phyloP scores from a whole-genome alignment of 2,888 invertebrate species.

The Ecliptopera silaceata region DNA sequence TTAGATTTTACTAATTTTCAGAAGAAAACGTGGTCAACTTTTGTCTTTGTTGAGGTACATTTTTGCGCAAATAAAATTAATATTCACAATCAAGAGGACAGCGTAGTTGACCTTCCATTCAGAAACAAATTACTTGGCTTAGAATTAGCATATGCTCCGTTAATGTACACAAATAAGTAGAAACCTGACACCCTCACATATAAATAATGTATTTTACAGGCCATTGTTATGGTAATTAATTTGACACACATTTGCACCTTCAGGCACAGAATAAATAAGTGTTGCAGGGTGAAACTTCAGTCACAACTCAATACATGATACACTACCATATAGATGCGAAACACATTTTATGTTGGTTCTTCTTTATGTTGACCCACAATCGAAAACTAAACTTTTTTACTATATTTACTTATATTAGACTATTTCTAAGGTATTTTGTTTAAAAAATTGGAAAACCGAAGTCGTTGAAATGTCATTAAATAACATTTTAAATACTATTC shows the following conservation, averaged over 20 bases:
- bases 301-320: slow-evolving; percentile 30
- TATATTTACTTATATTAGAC: too few species aligned
- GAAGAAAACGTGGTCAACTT: too few species aligned
- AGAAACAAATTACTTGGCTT: slow-evolving; percentile 10
- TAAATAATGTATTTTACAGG: slow-evolving; percentile 71
- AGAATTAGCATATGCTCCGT: slow-evolving; percentile 31
- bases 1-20: too few species aligned
- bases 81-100: background rate
- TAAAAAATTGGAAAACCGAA: too few species aligned
- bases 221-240: slow-evolving; percentile 76
- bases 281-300: slow-evolving; percentile 58
- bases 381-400: too few species aligned
- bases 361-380: too few species aligned
- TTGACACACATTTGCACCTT: slow-evolving; percentile 55
- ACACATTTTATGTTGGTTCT: background rate
- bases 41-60: background rate
- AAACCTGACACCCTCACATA: slow-evolving; percentile 53
- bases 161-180: slow-evolving; percentile 56
- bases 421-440: too few species aligned
- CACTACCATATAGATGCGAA: slow-evolving; percentile 4
- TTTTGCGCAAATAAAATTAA: background rate
- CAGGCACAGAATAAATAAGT: slow-evolving; percentile 19
- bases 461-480: too few species aligned
- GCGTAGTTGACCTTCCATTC: slow-evolving; percentile 5
- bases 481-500: too few species aligned